Conservation (phyloP, 2,888 invertebrate species). For the Lysandra coridon region DNA sequence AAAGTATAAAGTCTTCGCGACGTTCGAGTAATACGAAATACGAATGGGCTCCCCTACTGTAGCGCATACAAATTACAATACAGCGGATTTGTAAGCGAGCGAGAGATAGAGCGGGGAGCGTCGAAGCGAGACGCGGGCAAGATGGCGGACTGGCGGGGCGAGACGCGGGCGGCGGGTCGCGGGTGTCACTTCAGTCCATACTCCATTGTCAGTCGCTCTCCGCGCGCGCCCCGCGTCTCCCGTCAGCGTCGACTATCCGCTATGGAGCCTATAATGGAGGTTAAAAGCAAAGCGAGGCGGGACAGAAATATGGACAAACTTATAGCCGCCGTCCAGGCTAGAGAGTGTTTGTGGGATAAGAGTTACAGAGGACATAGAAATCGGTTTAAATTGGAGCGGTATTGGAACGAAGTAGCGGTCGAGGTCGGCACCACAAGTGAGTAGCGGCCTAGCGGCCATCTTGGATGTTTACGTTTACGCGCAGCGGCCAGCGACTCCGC, state of each 20-base stretch:
- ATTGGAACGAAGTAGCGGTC: conserved; percentile 74
- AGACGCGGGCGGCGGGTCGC: conserved; percentile 43
- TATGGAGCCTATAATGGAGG: conserved; percentile 47
- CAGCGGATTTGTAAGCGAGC: conserved; percentile 40
- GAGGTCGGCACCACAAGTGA: conserved; percentile 74
- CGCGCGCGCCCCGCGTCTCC: too few species aligned
- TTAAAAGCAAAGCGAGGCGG: conserved; percentile 60
- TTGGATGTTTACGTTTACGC: conserved; percentile 39
- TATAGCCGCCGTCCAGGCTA: conserved; percentile 73
- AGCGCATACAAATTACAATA: background rate
- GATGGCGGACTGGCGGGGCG: conserved; percentile 44
- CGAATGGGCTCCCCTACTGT: background rate
- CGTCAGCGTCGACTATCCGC: too few species aligned
- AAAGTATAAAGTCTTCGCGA: too few species aligned
- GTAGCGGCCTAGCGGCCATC: conserved; percentile 54
- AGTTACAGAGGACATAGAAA: conserved; percentile 72
- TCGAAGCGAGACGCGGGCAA: conserved; percentile 5
- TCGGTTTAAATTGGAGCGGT: conserved; percentile 71
- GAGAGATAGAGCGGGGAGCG: conserved; percentile 15
- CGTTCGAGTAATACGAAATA: background rate
- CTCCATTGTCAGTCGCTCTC: too few species aligned
- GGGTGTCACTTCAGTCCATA: conserved; percentile 29
- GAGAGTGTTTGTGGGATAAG: conserved; percentile 74
- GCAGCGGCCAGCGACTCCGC: conserved; percentile 33
- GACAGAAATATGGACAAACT: conserved; percentile 73